phyloP scores from a whole-genome alignment of 2,113 vertebrate genomes.

The Aphelocoma coerulescens region DNA sequence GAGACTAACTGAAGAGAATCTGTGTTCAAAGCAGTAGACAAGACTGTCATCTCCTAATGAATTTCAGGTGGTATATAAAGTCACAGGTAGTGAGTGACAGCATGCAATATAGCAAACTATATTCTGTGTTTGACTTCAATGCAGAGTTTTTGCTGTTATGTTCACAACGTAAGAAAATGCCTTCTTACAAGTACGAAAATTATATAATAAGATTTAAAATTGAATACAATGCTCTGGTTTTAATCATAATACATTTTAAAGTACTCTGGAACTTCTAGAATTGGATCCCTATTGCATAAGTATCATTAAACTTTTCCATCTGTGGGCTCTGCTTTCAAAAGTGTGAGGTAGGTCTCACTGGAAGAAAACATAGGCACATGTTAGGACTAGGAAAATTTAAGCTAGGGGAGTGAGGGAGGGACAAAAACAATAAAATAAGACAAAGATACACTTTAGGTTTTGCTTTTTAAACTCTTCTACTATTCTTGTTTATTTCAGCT shows the following conservation, averaged over 20 bases:
- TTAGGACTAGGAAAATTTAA: not conserved
- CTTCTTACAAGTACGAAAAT: not conserved
- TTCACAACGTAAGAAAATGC: not conserved
- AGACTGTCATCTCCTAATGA: not conserved
- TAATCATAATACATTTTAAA: not conserved
- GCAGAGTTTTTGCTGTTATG: not conserved
- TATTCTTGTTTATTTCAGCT: not conserved
- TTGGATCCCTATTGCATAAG: not conserved
- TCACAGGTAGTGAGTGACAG: not conserved
- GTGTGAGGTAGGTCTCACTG: not conserved
- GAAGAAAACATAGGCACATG: not conserved
- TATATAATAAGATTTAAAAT: not conserved
- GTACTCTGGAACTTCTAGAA: not conserved
- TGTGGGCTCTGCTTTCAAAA: not conserved
- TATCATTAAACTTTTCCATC: not conserved
- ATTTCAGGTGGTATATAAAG: not conserved
- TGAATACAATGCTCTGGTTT: not conserved
- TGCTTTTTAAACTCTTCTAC: not conserved
- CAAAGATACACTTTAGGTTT: not conserved
- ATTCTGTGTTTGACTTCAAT: not conserved
- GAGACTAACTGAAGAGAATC: not conserved
- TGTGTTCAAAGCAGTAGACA: not conserved
- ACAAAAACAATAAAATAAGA: not conserved
- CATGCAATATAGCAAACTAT: not conserved
- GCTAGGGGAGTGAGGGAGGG: not conserved